Base-by-base conservation (phyloP, 2,797 vertebrate species). In the Sylvilagus floridanus region DNA sequence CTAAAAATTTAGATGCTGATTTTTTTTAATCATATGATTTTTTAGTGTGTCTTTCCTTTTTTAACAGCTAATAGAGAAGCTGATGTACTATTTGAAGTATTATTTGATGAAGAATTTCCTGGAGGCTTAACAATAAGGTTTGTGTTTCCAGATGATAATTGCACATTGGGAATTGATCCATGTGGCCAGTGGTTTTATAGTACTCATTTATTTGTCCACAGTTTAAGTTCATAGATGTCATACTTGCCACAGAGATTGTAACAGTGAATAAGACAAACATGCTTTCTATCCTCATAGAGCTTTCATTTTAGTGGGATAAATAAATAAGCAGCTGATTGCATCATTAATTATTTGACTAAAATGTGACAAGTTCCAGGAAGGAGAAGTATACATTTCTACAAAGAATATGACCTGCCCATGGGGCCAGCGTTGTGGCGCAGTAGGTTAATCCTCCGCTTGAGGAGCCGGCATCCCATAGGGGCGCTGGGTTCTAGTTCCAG, bases 51-150 rank as follows among this genome's bases (percentile, higher is more conserved):
- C 35, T 63, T n/a, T 79, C 47, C 63, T 86, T 4, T 86, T 81
- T 69, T 52, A 84, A 12, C 86, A 99, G 99, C 99, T 87, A 99
- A 98, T 2, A 99, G 99, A 86, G 99, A 99, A 97, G 98, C 99
- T 78, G 99, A 99, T 97, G 98, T 99, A 93, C 98, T 99, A 28
- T 99, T 99, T 57, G 99, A 99, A 98, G 99, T 99, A 86, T 95
- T 99, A 93, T 99, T 99, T 98, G 99, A 99, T 98, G 99, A 99
- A 96, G 99, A 99, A 93, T 99, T 99, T 98, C 98, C 98, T 77
- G 99, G 99, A 97, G 99, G 99, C 82, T 98, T 99, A 92, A 99
- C 98, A 95, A 98, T 99, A 98, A 99, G 99, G 99, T 99, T 97
- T 95, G 98, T 98, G 19, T 90, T 92, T 95, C 62, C 16, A 95